A percentile compares a stretch with the other conserved stretches of the same genome.
Evolutionary conservation across 2,113 vertebrate species (phyloP).

Genomic region (Vireo altiloquus): DNA sequence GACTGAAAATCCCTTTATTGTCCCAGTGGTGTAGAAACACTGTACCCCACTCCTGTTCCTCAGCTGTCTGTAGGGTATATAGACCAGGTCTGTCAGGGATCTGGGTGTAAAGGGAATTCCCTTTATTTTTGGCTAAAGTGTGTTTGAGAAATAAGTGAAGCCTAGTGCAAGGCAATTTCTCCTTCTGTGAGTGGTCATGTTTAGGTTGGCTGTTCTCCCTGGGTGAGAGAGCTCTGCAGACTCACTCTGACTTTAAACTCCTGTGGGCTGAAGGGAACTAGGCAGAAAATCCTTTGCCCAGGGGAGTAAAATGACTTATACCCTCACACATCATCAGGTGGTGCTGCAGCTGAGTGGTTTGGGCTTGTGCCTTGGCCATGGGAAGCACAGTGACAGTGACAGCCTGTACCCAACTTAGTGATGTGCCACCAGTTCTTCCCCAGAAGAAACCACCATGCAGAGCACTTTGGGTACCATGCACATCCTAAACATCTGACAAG

Average conservation of each 20-base stretch:
- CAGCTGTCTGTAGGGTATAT: neutral
- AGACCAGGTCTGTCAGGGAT: neutral
- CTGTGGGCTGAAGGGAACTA: neutral
- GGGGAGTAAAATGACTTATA: neutral
- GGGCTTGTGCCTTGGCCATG: neutral
- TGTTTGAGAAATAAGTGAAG: neutral
- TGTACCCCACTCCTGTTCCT: neutral
- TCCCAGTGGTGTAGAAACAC: neutral
- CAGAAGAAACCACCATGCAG: neutral
- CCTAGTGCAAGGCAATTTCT: neutral
- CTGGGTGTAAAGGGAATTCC: neutral
- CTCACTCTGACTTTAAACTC: neutral
- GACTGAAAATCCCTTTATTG: neutral
- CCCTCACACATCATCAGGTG: neutral
- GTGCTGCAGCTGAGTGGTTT: neutral
- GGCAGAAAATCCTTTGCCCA: neutral
- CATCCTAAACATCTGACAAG: neutral
- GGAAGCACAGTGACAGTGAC: fast-evolving
- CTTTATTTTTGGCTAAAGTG: neutral
- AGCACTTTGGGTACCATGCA: neutral
- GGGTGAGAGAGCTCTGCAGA: neutral
- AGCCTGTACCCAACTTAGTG: neutral
- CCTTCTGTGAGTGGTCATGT: neutral
- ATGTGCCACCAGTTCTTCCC: neutral
- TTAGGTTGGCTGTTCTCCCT: neutral